Evolutionary conservation across 2,113 vertebrate species (phyloP), one percentile per base, ranked within the genome.

Genomic region (Corythoichthys intestinalis): DNA sequence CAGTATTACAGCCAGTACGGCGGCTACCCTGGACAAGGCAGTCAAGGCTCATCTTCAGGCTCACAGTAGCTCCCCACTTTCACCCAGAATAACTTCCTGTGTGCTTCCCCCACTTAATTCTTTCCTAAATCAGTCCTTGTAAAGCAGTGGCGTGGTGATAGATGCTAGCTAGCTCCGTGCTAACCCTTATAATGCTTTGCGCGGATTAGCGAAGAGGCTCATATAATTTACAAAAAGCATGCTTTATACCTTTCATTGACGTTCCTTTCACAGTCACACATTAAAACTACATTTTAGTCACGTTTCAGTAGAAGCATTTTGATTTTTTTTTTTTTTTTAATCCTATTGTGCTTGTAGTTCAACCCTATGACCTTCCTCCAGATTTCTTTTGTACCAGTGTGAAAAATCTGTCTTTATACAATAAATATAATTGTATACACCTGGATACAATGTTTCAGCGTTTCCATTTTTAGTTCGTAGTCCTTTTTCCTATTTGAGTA

Each of bases 1-100:
- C 94, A 94, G 8, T 97, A 95, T 91, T 96, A 96, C 75, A 93
- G 94, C 84, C 93, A 92, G 90, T 95, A 95, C 13, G 91, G 91
- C 47, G 89, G 92, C 87, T 95, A 96, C 49, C 84, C 89, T 67
- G 92, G 93, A 60, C 94, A 95, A 84, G 93, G 94, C 72, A 86
- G 89, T 81, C 92, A 92, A 35, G 88, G 89, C 65, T 88, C 88
- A 0, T 87, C 87, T 64, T 88, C 88, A 53, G 93, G 94, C 64
- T 82, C 94, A 12, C 94, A 94, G 90, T 94, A 93, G 76, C 78
- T 64, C 38, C 38, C 13, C 54, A 53, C 69, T 28, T 28, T 28
- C 20, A 28, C 86, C 81, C 74, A 72, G 74, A 48, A 50, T 77
- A 68, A 52, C 77, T 71, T 56, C 74, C 69, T 46, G 38, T 73